Evolutionary conservation across 1,140 invertebrate species (phyloP), one percentile per base, ranked within the genome.

Genomic region (Subanguina moxae): DNA sequence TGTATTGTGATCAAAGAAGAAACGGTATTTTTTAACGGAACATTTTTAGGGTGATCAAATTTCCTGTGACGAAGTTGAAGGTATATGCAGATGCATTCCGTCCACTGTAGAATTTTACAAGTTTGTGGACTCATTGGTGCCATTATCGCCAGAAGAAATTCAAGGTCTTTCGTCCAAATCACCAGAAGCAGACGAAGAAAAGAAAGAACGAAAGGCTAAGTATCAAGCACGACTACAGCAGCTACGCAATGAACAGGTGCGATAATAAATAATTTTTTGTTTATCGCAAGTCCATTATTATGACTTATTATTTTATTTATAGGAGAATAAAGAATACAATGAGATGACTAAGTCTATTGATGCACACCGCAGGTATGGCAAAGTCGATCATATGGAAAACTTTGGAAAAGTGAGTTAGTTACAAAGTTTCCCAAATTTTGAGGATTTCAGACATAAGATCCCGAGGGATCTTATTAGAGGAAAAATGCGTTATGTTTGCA

Each of bases 301-400:
- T 25, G 7, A 11, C n/a, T 28, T 70, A 42, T 1, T 17, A 32
- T 69, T 30, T 42, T 7, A 21, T 23, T 56, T 30, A 25, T 46
- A 79, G 66, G 77, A 75, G 48, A 64, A 76, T 15, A 30, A 62
- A 43, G 72, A 78, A 23, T 80, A 80, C 48, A 70, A 68, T 21
- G 32, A 62, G 32, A 80, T 80, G 72, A 70, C 72, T 21, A 67
- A 68, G 62, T 67, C 68, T 17, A 65, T 80, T 7, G 80, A 82
- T 67, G 48, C 69, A 7, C 25, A 17, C 7, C 76, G 80, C 3
- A 19, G 23, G 23, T 52, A 52, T 52, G 48, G 48, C 15, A 46
- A 52, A 7, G 63, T 58, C 1, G 59, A 65, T 19, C 45, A 75
- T n/a, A 70, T 78, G 62, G 57, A 81, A 57, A 64, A 77, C 43